phyloP scores from a whole-genome alignment of 2,888 invertebrate genomes.

The Hydraecia micacea region DNA sequence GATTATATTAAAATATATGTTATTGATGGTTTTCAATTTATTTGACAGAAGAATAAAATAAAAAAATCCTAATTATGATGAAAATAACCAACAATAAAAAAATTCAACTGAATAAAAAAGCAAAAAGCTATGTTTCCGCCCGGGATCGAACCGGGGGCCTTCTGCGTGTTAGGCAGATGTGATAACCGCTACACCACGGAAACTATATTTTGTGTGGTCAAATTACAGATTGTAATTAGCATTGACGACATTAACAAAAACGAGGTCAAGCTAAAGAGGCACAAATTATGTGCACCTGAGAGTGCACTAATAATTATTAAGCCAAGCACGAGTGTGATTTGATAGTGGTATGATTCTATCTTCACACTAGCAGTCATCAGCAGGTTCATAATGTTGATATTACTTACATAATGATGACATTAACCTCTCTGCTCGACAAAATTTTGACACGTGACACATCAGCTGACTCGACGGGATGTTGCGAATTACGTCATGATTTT shows the following conservation, averaged over 20 bases:
- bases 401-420: background rate
- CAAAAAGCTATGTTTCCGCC: conserved; percentile 92
- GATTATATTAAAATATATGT: background rate
- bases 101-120: background rate
- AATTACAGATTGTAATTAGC: conserved; percentile 8
- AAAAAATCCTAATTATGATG: background rate
- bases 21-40: too few species aligned
- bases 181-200: conserved; percentile 97
- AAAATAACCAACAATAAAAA: background rate
- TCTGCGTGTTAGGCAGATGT: conserved; percentile 98
- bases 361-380: background rate
- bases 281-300: background rate
- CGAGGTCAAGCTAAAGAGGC: too few species aligned
- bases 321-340: background rate
- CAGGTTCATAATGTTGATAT: background rate
- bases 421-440: too few species aligned
- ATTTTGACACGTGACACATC: too few species aligned
- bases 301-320: background rate
- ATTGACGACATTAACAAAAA: background rate
- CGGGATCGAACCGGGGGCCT: conserved; percentile 97
- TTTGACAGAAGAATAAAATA: background rate
- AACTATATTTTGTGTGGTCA: conserved; percentile 76
- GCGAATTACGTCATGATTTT: too few species aligned
- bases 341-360: background rate
- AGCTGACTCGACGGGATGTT: too few species aligned